Evolutionary conservation across 2,888 invertebrate genomes (phyloP), one percentile per base, ranked within the genome.

Genomic region (Diploptera punctata): DNA sequence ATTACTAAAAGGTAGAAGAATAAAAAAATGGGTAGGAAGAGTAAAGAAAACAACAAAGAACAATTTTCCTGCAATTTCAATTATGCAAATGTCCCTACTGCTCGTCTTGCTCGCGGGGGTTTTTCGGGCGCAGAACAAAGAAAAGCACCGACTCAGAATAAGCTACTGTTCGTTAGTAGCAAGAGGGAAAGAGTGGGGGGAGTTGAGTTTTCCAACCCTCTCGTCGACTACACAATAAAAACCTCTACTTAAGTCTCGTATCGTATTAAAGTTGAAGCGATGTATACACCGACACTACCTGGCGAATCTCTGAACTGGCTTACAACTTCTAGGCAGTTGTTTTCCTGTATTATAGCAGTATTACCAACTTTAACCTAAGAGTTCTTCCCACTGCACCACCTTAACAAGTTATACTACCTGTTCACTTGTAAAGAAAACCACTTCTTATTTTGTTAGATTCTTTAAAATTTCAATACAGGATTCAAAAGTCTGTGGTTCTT

Each of bases 31-130:
- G 47, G 21, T n/a, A 54, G 19, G n/a, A 24, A 33, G 9, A 29
- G 54, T 21, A 60, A 70, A 44, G 31, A 70, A 70, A 33, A 31
- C 38, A 70, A 70, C 70, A 70, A 62, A 65, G 70, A 47, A 49
- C 70, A 70, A 70, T 70, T 70, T 70, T 31, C 52, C 70, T 52
- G 72, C 74, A 72, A 76, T 75, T 76, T 73, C 76, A 75, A 76
- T 76, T 75, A 77, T 75, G 77, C 74, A 77, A 76, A 77, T 75
- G 71, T 67, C 70, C 43, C 44, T 38, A n/a, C 49, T n/a, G 38
- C 44, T 68, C 54, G 52, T 65, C 49, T 26, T 68, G 61, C 52
- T 67, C 70, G 57, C 65, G 57, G 70, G 61, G 70, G 61, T 26
- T 61, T 61, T 26, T 43, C 18, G 33, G 24, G 33, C 29, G 19